Percentiles rank a stretch among this genome's conserved stretches.
phyloP scores from a whole-genome alignment of 2,113 vertebrate genomes.

The Hippoglossus stenolepis region DNA sequence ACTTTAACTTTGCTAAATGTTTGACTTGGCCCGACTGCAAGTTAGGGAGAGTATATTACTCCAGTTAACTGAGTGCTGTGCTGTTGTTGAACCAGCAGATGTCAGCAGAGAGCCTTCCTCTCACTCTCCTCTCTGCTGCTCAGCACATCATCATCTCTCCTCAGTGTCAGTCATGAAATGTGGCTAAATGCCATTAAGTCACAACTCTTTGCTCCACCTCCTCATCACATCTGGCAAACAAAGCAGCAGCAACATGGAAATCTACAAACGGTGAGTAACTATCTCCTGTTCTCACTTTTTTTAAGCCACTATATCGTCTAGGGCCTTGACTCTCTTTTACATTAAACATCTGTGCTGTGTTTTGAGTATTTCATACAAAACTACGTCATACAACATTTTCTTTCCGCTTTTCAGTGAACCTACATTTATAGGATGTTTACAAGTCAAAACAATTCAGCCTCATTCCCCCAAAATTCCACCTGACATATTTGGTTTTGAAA shows the following conservation, averaged over 20 bases:
- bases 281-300: background rate
- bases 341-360: background rate
- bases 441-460: too few species aligned
- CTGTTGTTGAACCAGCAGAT: constrained; percentile 13
- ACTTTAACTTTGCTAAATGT: too few species aligned
- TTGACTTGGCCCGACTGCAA: too few species aligned
- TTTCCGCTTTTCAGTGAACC: too few species aligned
- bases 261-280: constrained; percentile 50
- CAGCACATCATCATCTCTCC: background rate
- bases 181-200: background rate
- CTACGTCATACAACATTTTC: too few species aligned
- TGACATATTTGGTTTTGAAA: too few species aligned
- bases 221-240: too few species aligned
- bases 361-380: background rate
- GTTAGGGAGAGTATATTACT: background rate
- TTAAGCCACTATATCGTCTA: too few species aligned
- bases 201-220: background rate
- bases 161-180: background rate
- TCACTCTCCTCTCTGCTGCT: background rate
- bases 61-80: background rate
- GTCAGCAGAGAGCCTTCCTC: constrained; percentile 40
- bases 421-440: too few species aligned
- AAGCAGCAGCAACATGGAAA: background rate
- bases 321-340: background rate
- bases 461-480: too few species aligned